These are phyloP conservation scores for Montipora sp. DNA, from an alignment of 64 coral and sea anemone species.

Conservation along the genomic window DNA sequence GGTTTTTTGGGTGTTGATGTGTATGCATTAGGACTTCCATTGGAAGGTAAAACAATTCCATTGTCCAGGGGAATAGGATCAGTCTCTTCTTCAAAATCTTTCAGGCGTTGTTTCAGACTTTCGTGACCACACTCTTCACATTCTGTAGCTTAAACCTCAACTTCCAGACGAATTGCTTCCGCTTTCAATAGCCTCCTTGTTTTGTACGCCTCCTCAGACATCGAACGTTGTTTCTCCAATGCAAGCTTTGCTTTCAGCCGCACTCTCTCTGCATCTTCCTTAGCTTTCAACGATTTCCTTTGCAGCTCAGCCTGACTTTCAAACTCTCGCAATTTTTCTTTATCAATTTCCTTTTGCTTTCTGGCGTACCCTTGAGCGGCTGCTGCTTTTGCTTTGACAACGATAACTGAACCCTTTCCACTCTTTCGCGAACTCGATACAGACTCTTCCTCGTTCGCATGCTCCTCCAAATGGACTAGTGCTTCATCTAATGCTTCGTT, in stretches of 20 bases:
- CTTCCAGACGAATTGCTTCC: slow-evolving; percentile 17
- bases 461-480: slow-evolving; percentile 16
- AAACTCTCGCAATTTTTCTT: slow-evolving; percentile 28
- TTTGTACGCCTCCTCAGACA: slow-evolving; percentile 10
- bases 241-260: neutral
- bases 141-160: neutral
- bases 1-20: too few relatives aligned
- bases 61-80: too few relatives aligned
- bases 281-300: slow-evolving; percentile 1
- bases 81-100: too few relatives aligned
- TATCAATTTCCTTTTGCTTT: slow-evolving; percentile 17
- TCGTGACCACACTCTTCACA: neutral
- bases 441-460: neutral
- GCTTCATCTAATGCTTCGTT: slow-evolving; percentile 39
- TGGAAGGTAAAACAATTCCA: too few relatives aligned
- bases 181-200: slow-evolving; percentile 13
- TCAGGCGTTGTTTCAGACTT: slow-evolving; percentile 9
- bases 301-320: slow-evolving; percentile 15
- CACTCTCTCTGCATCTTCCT: slow-evolving; percentile 22
- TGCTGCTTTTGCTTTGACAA: slow-evolving; percentile 7
- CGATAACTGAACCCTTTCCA: neutral
- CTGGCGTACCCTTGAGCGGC: neutral
- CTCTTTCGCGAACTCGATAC: neutral
- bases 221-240: slow-evolving; percentile 8
- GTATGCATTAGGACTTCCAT: too few relatives aligned